Conservation (phyloP, 2,888 invertebrate species). For the Drosophila putrida region DNA sequence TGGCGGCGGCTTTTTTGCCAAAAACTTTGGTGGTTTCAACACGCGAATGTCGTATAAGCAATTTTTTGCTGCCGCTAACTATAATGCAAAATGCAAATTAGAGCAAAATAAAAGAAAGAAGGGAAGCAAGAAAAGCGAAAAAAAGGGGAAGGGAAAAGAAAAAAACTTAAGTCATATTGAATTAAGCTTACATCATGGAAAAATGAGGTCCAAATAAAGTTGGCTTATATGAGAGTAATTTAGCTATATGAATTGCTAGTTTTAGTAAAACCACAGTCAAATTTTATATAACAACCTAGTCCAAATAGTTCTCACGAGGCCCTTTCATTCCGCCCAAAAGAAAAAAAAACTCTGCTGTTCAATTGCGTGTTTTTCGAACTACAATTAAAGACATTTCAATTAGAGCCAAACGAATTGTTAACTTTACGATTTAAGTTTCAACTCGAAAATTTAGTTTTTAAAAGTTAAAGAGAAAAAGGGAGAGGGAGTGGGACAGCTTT, state of each 20-base stretch:
- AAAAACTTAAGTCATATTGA: slow-evolving; percentile 45
- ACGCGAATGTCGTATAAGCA: slow-evolving; percentile 78
- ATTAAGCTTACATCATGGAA: slow-evolving; percentile 58
- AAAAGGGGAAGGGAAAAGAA: slow-evolving; percentile 3
- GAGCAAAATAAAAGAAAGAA: slow-evolving; percentile 28
- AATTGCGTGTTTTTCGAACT: slow-evolving; percentile 52
- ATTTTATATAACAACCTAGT: slow-evolving; percentile 30
- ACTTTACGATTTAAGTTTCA: slow-evolving; percentile 32
- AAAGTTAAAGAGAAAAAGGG: not conserved
- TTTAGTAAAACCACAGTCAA: slow-evolving; percentile 2
- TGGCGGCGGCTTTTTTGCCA: slow-evolving; percentile 65
- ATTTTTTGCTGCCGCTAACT: slow-evolving; percentile 45
- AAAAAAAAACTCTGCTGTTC: slow-evolving; percentile 13
- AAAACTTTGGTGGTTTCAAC: slow-evolving; percentile 49
- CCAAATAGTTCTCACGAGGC: slow-evolving; percentile 45
- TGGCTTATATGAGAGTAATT: slow-evolving; percentile 21
- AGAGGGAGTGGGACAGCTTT: not conserved
- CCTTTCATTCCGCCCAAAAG: slow-evolving; percentile 12
- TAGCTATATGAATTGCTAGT: slow-evolving; percentile 21
- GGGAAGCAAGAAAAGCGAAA: slow-evolving; percentile 24
- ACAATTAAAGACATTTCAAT: slow-evolving; percentile 63
- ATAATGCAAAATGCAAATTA: slow-evolving; percentile 75
- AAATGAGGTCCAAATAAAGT: slow-evolving; percentile 29
- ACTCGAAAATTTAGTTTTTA: slow-evolving; percentile 14
- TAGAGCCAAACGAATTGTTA: slow-evolving; percentile 52